Percentiles rank a stretch among this genome's conserved stretches.
Conservation (phyloP, 2,113 vertebrate genomes). For the Polyodon spathula region DNA sequence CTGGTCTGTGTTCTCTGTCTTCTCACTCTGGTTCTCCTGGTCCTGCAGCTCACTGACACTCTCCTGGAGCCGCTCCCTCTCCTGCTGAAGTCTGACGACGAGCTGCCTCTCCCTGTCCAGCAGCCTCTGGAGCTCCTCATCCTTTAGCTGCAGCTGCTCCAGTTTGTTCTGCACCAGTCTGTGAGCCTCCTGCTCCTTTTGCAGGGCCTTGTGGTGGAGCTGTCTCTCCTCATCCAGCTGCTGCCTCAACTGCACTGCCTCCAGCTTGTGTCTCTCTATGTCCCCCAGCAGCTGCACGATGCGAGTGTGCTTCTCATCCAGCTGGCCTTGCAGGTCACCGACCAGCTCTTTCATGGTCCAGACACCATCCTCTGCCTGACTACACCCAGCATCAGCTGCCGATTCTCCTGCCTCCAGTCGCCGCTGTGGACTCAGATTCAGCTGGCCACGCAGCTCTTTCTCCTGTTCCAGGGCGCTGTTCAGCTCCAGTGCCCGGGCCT, state of each 20-base stretch:
- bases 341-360: conserved; percentile 50
- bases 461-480: conserved; percentile 63
- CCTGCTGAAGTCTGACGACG: conserved; percentile 56
- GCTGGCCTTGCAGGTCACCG: conserved; percentile 67
- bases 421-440: conserved; percentile 35
- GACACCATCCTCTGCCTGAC: conserved; percentile 17
- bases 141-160: conserved; percentile 53
- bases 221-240: conserved; percentile 69
- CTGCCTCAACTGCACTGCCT: conserved; percentile 62
- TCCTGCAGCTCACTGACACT: conserved; percentile 53
- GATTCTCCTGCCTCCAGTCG: conserved; percentile 22
- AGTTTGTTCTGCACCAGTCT: conserved; percentile 53
- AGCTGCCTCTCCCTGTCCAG: conserved; percentile 62
- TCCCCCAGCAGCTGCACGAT: conserved; percentile 72
- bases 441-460: conserved; percentile 51
- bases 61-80: conserved; percentile 65
- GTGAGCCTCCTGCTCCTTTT: conserved; percentile 63
- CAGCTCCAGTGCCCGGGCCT: conserved; percentile 64
- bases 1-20: too few relatives aligned
- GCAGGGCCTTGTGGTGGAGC: conserved; percentile 49
- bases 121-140: conserved; percentile 61
- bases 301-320: conserved; percentile 73
- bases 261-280: conserved; percentile 71
- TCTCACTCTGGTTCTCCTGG: not conserved
- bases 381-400: conserved; percentile 12